Percentiles rank a stretch among this genome's conserved stretches.
Evolutionary conservation across 2,113 vertebrate genomes (phyloP).

Genomic region (Butastur rufipennis): DNA sequence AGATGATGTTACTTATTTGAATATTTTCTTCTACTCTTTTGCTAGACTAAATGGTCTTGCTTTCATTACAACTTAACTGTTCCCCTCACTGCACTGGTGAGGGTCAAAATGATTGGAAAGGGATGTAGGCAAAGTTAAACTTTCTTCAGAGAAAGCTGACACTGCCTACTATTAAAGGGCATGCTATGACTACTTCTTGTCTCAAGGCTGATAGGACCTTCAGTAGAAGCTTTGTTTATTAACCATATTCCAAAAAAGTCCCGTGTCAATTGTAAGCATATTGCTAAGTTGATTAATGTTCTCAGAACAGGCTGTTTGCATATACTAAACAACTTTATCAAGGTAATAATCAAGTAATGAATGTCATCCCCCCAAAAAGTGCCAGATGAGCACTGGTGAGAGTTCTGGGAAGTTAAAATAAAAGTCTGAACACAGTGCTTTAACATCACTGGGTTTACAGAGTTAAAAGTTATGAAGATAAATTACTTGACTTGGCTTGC

Average conservation of each 20-base stretch:
- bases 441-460: not conserved
- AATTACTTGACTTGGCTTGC: not conserved
- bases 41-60: not conserved
- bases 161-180: not conserved
- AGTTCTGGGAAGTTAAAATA: not conserved
- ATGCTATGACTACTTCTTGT: not conserved
- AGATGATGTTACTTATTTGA: not conserved
- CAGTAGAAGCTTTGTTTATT: not conserved
- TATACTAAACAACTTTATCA: not conserved
- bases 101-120: not conserved
- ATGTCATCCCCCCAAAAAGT: not conserved
- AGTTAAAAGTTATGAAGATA: not conserved
- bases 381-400: not conserved
- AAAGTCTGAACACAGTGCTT: fast-evolving
- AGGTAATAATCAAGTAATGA: not conserved
- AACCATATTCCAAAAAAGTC: not conserved
- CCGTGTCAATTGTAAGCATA: not conserved
- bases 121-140: not conserved
- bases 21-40: not conserved
- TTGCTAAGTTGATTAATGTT: not conserved
- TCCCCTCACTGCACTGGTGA: not conserved
- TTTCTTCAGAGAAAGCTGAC: not conserved
- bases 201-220: not conserved
- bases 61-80: not conserved
- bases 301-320: not conserved